phyloP scores from a whole-genome alignment of 2,113 vertebrate genomes.

The Candoia aspera region DNA sequence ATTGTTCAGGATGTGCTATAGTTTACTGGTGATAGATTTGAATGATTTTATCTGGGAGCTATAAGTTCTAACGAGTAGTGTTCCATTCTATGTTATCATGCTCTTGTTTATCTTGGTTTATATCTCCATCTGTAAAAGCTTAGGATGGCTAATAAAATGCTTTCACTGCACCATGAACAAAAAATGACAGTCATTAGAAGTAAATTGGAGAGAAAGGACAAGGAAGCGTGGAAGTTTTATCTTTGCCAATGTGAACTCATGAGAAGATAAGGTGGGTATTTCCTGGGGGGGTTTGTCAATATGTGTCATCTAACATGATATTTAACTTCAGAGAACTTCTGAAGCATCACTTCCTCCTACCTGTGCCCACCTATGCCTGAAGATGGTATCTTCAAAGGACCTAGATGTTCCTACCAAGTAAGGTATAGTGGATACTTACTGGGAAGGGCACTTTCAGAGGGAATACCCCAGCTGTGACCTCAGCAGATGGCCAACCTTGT shows the following conservation, averaged over 20 bases:
- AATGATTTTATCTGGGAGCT: neutral
- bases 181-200: neutral
- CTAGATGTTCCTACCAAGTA: neutral
- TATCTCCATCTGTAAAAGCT: neutral
- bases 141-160: neutral
- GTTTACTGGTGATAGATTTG: neutral
- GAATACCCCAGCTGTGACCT: neutral
- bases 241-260: neutral
- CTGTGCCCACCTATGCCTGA: neutral
- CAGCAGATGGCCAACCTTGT: neutral
- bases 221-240: neutral
- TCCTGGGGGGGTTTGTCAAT: neutral
- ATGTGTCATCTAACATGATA: neutral
- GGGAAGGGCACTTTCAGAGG: neutral
- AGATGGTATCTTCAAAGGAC: neutral
- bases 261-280: neutral
- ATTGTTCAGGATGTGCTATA: neutral
- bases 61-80: neutral
- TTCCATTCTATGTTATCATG: neutral
- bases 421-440: neutral
- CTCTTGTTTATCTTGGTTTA: neutral
- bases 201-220: neutral
- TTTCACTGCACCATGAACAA: neutral
- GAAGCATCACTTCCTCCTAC: neutral
- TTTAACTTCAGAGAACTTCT: neutral